Evolutionary conservation across 2,797 vertebrate species (phyloP), one percentile per base, ranked within the genome.

Genomic region (Champsocephalus esox): DNA sequence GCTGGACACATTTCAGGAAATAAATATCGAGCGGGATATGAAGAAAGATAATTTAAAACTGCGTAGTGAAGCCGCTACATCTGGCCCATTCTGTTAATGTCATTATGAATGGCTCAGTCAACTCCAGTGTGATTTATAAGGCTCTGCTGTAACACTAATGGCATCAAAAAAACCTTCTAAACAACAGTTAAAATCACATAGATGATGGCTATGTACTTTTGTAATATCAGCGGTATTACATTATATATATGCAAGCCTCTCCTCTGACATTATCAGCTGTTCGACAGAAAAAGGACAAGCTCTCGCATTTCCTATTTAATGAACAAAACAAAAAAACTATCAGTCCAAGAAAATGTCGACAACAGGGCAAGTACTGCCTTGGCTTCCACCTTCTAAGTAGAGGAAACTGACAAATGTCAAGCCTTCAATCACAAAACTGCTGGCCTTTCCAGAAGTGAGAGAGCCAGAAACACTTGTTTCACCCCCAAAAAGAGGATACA

Each of bases 351-450:
- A 79, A 85, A 88, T 90, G 86, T 88, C 85, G 89, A 73, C 73
- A 77, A 69, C 82, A 66, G 76, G 75, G 64, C 38, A 84, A 84
- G 61, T 41, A 46, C 46, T 84, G 70, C 68, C 46, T 55, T 66
- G 66, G 72, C 48, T 84, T 73, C 19, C 32, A 69, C 73, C 48
- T 58, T 59, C 70, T 44, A 52, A 70, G 61, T 56, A 59, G 52
- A 73, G 32, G 67, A 73, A 77, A 77, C 44, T 49, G 76, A 87
- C 83, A 87, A 91, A 92, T 87, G 89, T 79, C 88, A 91, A 65
- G 52, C 65, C 64, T 84, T 89, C 85, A 85, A 84, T 89, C 80
- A 78, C 3, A 38, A 1, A 50, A 70, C 71, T 17, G 46, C 70
- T 88, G 82, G 84, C 82, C 86, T 92, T 88, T 89, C 50, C 14